Evolutionary conservation across 1,140 invertebrate genomes (phyloP), one percentile per base, ranked within the genome.

Genomic region (Penaeus japonicus): DNA sequence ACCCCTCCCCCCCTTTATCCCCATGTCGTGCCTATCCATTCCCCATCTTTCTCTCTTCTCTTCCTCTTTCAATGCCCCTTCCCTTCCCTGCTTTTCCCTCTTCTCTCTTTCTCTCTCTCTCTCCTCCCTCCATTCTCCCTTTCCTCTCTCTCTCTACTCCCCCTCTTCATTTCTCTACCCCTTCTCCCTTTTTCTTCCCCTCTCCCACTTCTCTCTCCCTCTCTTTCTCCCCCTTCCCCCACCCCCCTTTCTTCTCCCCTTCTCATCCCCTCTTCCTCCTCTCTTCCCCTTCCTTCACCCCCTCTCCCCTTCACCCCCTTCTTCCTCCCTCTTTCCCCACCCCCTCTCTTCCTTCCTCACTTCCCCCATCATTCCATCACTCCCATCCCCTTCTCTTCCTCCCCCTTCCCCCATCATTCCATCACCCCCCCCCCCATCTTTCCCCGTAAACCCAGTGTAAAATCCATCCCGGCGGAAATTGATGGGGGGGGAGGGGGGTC

Each of bases 401-500:
- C 47, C 5, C 47, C 47, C 15, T 47, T 15, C 47, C 10, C 5
- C 47, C 47, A 47, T 47, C 47, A 47, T 12, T 12, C 47, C 47
- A 47, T 39, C 39, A 39, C 39, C 39, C 47, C 47, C 4, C 47
- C 47, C 47, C 47, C 47, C 10, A 7, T 47, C 47, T 15, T 12
- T 47, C 47, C 47, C 4, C 47, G 47, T 47, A 47, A 39, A 47
- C 47, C 47, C 10, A 47, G 47, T 12, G 47, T 47, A 47, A 47
- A 47, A 47, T 47, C 47, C 47, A 47, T 47, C 47, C 47, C 7
- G 1, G 47, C 47, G 47, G 47, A 47, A 47, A 47, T 47, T 47
- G 4, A 39, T 2, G 0, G 39, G 4, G 4, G 0, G 4, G 4
- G 12, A 1, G 0, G 39, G 4, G 4, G 0, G 4, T 10, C 39